Evolutionary conservation across 2,113 vertebrate species (phyloP), one percentile per base, ranked within the genome.

Genomic region (Actenoides hombroni): DNA sequence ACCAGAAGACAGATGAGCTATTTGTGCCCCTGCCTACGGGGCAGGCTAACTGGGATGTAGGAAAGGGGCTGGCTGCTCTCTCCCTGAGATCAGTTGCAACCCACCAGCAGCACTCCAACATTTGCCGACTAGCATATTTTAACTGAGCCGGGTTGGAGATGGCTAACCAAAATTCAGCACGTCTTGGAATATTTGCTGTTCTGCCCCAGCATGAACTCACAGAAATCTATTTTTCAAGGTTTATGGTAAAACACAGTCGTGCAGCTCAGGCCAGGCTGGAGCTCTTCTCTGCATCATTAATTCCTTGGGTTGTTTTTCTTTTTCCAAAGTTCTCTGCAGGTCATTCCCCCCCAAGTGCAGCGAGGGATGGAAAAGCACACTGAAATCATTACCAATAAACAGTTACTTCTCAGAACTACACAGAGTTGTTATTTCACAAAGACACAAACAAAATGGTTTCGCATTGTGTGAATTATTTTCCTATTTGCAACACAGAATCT

Each of bases 401-500:
- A 90, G 69, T 63, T 92, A 44, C 46, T 70, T 85, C 88, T 97
- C 29, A 0, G 89, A 96, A 76, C 67, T 18, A 56, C 83, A 95
- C 29, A 74, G 88, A 94, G 33, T 70, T 83, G 83, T 87, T 79
- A 40, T 83, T 81, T 53, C 93, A 71, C 82, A 80, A 54, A 78
- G 89, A 95, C 59, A 56, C 13, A 6, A 91, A 86, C 39, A 90
- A 93, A 87, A 95, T 90, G 75, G 91, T 90, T 95, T 96, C 97
- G 94, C 95, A 97, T 89, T 1, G 31, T 83, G 76, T 46, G 89
- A 97, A 98, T 98, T 98, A 98, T 98, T 97, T 98, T 98, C 97
- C 97, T 95, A 98, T 98, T 98, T 97, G 97, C 98, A 98, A 97
- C 82, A 95, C 94, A 97, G 98, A 98, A 97, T 97, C 92, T 98